phyloP scores from a whole-genome alignment of 1,140 invertebrate species.

The Potamilus streckersoni region DNA sequence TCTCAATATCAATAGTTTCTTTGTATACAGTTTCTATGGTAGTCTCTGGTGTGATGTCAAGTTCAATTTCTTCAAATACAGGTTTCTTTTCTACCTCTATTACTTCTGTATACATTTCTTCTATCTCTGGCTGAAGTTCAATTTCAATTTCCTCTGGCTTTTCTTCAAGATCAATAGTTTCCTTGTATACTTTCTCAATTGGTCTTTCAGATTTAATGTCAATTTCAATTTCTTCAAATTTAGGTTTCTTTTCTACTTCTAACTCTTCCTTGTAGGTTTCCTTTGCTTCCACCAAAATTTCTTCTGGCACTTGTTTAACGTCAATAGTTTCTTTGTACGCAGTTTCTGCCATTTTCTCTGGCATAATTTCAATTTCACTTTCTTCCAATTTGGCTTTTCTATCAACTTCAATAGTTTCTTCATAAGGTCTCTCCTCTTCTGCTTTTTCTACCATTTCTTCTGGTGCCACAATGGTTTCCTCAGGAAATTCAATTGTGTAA shows the following conservation, averaged over 20 bases:
- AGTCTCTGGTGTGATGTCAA: not conserved
- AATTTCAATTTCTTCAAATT: slow-evolving; percentile 6
- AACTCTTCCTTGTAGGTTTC: not conserved
- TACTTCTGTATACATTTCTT: not conserved
- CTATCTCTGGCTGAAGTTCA: slow-evolving; percentile 2
- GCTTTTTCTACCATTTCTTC: slow-evolving; percentile 5
- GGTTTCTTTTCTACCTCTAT: slow-evolving; percentile 10
- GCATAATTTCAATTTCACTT: not conserved
- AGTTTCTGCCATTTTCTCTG: slow-evolving; percentile 4
- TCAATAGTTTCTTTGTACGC: slow-evolving; percentile 11
- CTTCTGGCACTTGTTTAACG: slow-evolving; percentile 8
- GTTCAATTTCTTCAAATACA: slow-evolving; percentile 1
- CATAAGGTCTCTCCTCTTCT: slow-evolving; percentile 9
- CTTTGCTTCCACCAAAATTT: slow-evolving; percentile 8
- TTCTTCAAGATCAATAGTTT: slow-evolving; percentile 4
- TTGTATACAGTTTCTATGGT: slow-evolving; percentile 2
- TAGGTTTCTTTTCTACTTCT: not conserved
- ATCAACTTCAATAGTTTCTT: slow-evolving; percentile 13
- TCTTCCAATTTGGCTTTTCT: slow-evolving; percentile 9
- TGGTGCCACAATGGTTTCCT: no score
- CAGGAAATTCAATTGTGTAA: no score
- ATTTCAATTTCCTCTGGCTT: slow-evolving; percentile 18
- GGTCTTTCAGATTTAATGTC: slow-evolving; percentile 5
- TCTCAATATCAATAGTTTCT: slow-evolving; percentile 2
- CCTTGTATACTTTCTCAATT: not conserved